Conservation (phyloP, 2,113 vertebrate species). For the Micronycteris hirsuta region DNA sequence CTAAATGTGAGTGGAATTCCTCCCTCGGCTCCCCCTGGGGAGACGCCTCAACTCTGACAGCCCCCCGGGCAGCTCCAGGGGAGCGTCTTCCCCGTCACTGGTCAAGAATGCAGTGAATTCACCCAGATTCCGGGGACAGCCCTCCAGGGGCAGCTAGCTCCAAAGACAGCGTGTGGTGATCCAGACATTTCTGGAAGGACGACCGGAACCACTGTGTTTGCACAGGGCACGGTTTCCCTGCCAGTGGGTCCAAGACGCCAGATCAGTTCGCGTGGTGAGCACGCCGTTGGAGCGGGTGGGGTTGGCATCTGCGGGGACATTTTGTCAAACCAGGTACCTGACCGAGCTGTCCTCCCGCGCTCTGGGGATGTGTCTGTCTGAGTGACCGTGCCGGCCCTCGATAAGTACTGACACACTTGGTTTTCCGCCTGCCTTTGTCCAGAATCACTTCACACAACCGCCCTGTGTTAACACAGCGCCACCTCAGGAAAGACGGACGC, state of each 20-base stretch:
- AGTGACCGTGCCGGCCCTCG: neutral
- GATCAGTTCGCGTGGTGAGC: conserved; percentile 28
- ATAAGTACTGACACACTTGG: conserved; percentile 37
- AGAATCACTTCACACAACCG: conserved; percentile 46
- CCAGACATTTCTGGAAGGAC: neutral
- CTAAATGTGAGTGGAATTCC: neutral
- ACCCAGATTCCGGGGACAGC: neutral
- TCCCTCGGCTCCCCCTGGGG: neutral
- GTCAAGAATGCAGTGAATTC: neutral
- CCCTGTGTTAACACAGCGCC: conserved; percentile 25
- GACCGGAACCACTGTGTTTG: neutral
- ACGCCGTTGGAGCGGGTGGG: conserved; percentile 24
- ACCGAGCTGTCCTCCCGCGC: neutral
- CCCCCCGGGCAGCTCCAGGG: neutral
- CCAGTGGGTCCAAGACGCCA: neutral
- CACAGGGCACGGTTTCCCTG: neutral
- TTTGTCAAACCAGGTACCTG: conserved; percentile 2
- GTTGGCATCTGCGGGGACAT: neutral
- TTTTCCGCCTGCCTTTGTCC: conserved; percentile 13
- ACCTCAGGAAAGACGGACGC: conserved; percentile 21
- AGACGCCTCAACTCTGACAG: neutral
- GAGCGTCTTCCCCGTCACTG: neutral
- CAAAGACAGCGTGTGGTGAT: neutral
- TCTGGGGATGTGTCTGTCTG: neutral
- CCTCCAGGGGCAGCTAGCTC: neutral